Conservation (phyloP, 1,140 invertebrate species). For the Bombus breviceps region DNA sequence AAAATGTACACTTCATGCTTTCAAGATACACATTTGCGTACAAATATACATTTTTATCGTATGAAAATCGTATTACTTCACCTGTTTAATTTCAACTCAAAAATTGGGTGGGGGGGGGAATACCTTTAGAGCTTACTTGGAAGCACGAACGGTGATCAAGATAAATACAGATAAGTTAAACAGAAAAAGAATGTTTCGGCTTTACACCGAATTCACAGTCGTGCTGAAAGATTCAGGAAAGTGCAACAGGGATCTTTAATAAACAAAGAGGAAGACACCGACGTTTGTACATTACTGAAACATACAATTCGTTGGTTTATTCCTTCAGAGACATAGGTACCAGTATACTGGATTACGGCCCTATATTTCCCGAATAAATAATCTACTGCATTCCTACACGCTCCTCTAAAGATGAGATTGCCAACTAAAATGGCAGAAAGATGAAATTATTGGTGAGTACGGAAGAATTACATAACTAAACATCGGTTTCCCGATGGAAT, state of each 20-base stretch:
- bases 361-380: slow-evolving; percentile 7
- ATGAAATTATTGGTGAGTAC: background rate
- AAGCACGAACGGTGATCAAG: too few species aligned
- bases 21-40: too few species aligned
- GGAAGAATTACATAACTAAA: background rate
- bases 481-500: background rate
- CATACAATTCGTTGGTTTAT: background rate
- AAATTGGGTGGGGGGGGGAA: too few species aligned
- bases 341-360: background rate
- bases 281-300: background rate
- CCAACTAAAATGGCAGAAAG: slow-evolving; percentile 8
- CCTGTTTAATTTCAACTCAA: background rate
- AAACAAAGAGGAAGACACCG: background rate
- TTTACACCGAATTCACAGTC: background rate
- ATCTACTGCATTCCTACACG: background rate
- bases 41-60: too few species aligned
- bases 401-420: background rate
- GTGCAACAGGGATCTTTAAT: background rate
- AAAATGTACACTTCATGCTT: background rate
- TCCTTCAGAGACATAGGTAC: background rate
- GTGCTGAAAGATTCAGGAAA: background rate
- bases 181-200: background rate
- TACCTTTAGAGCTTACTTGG: too few species aligned
- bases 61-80: too few species aligned
- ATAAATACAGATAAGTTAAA: background rate